phyloP scores from a whole-genome alignment of 2,888 invertebrate genomes.

The Ophioninae sp. region DNA sequence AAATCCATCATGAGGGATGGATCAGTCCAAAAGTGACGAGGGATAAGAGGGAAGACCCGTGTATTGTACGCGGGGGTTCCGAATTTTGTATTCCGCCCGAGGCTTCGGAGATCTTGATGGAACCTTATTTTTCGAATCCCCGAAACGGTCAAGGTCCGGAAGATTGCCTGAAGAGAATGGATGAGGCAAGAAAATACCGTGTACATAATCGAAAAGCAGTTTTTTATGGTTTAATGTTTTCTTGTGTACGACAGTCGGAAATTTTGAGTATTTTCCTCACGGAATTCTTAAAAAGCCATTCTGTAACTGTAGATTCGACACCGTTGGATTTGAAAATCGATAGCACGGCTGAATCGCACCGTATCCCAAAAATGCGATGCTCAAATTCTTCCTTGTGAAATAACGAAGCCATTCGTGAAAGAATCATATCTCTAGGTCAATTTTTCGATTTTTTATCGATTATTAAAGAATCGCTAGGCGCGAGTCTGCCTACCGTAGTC shows the following conservation, averaged over 20 bases:
- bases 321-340: too few species aligned
- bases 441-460: neutral
- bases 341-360: too few species aligned
- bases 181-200: constrained; percentile 9
- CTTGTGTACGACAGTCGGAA: neutral
- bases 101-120: constrained; percentile 10
- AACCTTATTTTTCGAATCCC: constrained; percentile 53
- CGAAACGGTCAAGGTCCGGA: constrained; percentile 67
- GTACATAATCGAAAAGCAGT: constrained; percentile 64
- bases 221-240: neutral
- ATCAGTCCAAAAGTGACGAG: constrained; percentile 26
- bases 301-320: neutral
- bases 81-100: constrained; percentile 58
- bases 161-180: constrained; percentile 31
- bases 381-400: too few species aligned
- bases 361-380: too few species aligned
- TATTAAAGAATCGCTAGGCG: too few species aligned
- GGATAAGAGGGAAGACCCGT: constrained; percentile 1
- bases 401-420: too few species aligned
- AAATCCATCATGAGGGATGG: constrained; percentile 39
- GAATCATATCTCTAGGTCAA: neutral
- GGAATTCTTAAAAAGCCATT: neutral
- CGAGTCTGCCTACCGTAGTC: too few species aligned
- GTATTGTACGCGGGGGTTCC: neutral
- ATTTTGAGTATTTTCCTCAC: neutral